Evolutionary conservation across 92 coral and sea anemone species (phyloP).

Genomic region (Montipora capitata): DNA sequence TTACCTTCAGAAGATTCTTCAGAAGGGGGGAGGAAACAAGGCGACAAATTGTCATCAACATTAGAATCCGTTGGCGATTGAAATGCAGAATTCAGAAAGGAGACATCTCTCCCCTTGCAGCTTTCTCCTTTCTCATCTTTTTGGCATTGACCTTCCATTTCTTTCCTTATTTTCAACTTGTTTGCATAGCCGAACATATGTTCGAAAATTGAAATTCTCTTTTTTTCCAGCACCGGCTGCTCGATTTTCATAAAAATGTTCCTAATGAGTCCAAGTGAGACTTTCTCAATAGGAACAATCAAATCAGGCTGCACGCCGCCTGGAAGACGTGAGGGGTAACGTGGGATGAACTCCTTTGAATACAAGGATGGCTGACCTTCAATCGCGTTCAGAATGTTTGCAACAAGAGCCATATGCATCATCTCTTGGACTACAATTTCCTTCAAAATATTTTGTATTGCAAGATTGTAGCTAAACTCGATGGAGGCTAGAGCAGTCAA

Average conservation of each 20-base stretch:
- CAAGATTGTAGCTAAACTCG: conserved; percentile 69
- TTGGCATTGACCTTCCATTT: background rate
- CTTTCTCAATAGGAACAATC: conserved; percentile 80
- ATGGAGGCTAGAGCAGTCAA: conserved; percentile 81
- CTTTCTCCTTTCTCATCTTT: background rate
- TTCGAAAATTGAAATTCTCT: conserved; percentile 1
- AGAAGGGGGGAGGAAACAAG: background rate
- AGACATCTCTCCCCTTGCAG: too few relatives aligned
- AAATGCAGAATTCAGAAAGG: too few relatives aligned
- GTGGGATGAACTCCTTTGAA: conserved; percentile 56
- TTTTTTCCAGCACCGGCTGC: conserved; percentile 44
- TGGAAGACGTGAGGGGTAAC: conserved; percentile 86
- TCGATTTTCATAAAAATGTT: conserved; percentile 90
- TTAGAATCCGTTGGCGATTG: background rate
- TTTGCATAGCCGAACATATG: background rate
- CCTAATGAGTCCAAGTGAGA: conserved; percentile 78
- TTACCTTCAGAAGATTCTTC: background rate
- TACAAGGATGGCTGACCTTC: conserved; percentile 78
- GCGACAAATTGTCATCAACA: background rate
- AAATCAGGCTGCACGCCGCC: conserved; percentile 87
- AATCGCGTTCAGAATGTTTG: conserved; percentile 87
- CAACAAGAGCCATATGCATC: conserved; percentile 85
- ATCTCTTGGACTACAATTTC: conserved; percentile 77
- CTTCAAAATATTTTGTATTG: conserved; percentile 65
- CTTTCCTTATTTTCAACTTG: background rate